Base-by-base conservation (phyloP, 2,113 vertebrate genomes). In the Campylomormyrus tamandua region DNA sequence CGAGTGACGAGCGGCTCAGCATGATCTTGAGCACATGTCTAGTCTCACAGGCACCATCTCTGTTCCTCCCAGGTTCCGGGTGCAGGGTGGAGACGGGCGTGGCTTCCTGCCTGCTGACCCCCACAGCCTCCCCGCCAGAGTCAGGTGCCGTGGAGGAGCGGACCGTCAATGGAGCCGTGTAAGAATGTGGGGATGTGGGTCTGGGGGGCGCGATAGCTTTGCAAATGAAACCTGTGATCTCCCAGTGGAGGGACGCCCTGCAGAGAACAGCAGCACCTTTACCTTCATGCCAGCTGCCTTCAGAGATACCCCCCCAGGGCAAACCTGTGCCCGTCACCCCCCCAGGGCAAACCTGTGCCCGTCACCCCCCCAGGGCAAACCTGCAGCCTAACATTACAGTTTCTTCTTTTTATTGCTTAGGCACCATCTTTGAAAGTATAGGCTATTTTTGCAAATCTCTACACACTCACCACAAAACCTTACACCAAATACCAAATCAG, bases 41-140 rank as follows among this genome's bases (percentile, higher is more conserved):
- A 1, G 5, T 42, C 45, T 48, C 24, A 45, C 35, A 84, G 35
- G 8, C 19, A 11, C 24, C 88, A 10, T 88, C 89, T 88, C 31
- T 31, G 53, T 42, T 83, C 53, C 66, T 85, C 6, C 1, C 17
- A 94, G 94, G 86, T 87, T 74, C 90, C 7, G 92, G 90, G 77
- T 94, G 91, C 90, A 95, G 95, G 92, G 91, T 92, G 13, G 96
- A 96, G 88, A 94, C 94, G 0, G 93, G 93, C 0, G 94, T 93
- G 89, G 95, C 95, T 0, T 96, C 96, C 62, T 96, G 95, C 88
- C 93, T 96, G 88, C 96, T 96, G 87, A 96, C 96, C 17, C 96
- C 96, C 88, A 95, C 95, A 0, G 95, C 96, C 35, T 96, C 96
- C 21, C 96, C 95, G 0, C 92, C 91, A 87, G 94, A 95, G 83